These are phyloP conservation scores for Limnothrissa miodon DNA, from an alignment of 2,113 vertebrate genomes.

Conservation along the genomic window DNA sequence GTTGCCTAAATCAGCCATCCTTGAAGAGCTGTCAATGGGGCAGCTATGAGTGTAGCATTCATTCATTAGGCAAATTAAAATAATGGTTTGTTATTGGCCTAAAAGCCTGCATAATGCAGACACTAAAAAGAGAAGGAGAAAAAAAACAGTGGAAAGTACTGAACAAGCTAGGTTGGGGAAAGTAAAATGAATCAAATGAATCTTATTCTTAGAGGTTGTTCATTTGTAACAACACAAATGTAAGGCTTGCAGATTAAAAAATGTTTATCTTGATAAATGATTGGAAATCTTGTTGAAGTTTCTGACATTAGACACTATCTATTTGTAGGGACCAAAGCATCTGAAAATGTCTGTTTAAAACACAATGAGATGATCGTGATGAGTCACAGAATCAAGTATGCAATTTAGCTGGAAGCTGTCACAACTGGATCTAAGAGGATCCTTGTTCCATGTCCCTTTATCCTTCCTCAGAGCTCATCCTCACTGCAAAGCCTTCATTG, in stretches of 20 bases:
- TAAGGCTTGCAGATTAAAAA: background rate
- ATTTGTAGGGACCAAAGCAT: background rate
- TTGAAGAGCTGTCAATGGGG: background rate
- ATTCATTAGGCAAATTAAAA: background rate
- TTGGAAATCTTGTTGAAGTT: background rate
- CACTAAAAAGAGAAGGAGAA: background rate
- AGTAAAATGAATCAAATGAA: background rate
- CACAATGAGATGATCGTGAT: background rate
- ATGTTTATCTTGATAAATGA: background rate
- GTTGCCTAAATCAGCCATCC: background rate
- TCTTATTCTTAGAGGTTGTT: background rate
- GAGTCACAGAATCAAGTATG: background rate
- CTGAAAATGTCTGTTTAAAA: background rate
- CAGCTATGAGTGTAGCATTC: background rate
- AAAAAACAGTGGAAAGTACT: background rate
- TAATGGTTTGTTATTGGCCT: background rate
- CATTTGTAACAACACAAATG: background rate
- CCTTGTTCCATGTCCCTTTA: background rate
- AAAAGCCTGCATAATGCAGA: background rate
- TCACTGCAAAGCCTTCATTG: background rate
- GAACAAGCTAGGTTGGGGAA: background rate
- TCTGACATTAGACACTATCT: background rate
- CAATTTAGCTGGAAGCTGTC: background rate
- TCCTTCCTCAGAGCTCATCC: background rate
- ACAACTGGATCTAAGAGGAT: background rate